phyloP scores from a whole-genome alignment of 1,140 invertebrate species.

The Monochamus saltuarius region DNA sequence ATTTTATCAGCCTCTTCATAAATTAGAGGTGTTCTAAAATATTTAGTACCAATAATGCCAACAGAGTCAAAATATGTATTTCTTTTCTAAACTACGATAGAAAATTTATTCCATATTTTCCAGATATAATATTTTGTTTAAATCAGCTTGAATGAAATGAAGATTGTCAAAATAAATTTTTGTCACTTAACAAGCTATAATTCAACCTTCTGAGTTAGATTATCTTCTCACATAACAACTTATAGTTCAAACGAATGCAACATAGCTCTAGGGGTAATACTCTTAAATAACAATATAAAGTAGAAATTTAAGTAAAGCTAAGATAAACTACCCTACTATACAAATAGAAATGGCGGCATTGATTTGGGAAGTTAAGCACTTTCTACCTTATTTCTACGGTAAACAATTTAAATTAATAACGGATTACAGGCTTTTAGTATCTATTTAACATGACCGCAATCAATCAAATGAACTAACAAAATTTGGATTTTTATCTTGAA shows the following conservation, averaged over 20 bases:
- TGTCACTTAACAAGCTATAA: too few relatives aligned
- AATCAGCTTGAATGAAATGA: background rate
- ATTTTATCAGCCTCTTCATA: too few relatives aligned
- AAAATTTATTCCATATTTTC: background rate
- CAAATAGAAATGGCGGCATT: conserved; percentile 11
- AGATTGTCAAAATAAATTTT: too few relatives aligned
- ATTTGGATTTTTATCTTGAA: background rate
- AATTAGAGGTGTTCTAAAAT: background rate
- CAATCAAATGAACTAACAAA: too few relatives aligned
- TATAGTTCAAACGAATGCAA: background rate
- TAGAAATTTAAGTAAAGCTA: conserved; percentile 4
- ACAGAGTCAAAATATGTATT: background rate
- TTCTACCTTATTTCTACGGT: background rate
- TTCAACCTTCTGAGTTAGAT: too few relatives aligned
- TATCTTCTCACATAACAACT: too few relatives aligned
- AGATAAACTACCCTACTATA: background rate
- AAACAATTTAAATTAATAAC: too few relatives aligned
- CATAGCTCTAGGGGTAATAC: too few relatives aligned
- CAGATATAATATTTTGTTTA: background rate
- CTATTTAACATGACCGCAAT: too few relatives aligned
- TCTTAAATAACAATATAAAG: too few relatives aligned
- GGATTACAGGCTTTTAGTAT: too few relatives aligned
- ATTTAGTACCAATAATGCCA: background rate
- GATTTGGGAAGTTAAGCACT: background rate
- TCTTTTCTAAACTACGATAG: too few relatives aligned